Percentiles rank a stretch among this genome's conserved stretches.
Evolutionary conservation across 2,888 invertebrate genomes (phyloP).

Genomic region (Epirrita christyi): DNA sequence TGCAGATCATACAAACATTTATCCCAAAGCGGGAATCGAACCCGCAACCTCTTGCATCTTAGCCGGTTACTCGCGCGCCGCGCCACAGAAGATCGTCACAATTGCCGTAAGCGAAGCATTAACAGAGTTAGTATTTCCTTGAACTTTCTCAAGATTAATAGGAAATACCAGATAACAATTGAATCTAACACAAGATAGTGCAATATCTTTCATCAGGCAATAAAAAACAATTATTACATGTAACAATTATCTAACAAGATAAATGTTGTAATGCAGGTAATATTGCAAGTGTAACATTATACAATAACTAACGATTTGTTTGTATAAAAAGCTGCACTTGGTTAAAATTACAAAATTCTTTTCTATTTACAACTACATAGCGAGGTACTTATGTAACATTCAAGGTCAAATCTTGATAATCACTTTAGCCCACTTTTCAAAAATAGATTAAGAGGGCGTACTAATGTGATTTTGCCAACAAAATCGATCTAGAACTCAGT

Average conservation of each 20-base stretch:
- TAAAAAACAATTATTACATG: conserved; percentile 16
- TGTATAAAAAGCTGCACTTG: neutral
- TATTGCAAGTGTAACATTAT: conserved; percentile 9
- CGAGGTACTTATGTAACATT: neutral
- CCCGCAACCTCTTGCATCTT: no score
- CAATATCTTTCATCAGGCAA: conserved; percentile 11
- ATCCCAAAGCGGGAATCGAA: no score
- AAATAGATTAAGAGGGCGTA: neutral
- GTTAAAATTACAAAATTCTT: neutral
- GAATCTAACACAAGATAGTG: conserved; percentile 4
- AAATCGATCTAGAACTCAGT: no score
- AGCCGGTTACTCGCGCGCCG: no score
- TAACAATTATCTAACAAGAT: conserved; percentile 25
- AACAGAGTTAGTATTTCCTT: conserved; percentile 5
- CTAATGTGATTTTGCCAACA: no score
- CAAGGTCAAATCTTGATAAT: neutral
- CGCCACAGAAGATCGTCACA: no score
- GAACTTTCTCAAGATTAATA: conserved; percentile 12
- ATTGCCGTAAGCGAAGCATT: no score
- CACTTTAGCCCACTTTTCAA: neutral
- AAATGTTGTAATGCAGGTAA: neutral
- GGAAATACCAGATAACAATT: conserved; percentile 8
- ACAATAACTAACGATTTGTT: conserved; percentile 15
- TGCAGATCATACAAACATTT: no score
- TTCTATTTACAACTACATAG: neutral